These are phyloP conservation scores for Ormyrus thymus DNA, from an alignment of 2,888 invertebrate species.

Conservation along the genomic window DNA sequence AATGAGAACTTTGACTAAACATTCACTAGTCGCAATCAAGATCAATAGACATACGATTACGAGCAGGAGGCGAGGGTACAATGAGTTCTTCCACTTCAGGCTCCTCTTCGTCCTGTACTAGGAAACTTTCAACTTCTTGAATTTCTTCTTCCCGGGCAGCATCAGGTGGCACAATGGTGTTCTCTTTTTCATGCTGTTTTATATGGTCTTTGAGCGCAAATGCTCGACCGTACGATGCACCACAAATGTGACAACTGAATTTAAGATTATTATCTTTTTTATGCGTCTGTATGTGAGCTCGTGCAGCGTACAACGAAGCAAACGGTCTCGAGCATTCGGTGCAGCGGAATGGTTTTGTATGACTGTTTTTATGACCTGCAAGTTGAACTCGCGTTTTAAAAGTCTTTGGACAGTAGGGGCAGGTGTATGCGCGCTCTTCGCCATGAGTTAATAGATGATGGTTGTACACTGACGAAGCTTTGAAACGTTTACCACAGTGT, in stretches of 20 bases:
- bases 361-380: slow-evolving; percentile 87
- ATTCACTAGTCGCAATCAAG: slow-evolving; percentile 4
- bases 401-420: slow-evolving; percentile 85
- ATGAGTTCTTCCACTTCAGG: slow-evolving; percentile 63
- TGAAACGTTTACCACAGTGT: slow-evolving; percentile 85
- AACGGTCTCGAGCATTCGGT: slow-evolving; percentile 85
- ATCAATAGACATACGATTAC: not conserved
- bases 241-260: slow-evolving; percentile 83
- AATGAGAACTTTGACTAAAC: too few species aligned
- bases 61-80: slow-evolving; percentile 61
- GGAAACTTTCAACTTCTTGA: slow-evolving; percentile 65
- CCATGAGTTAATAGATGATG: slow-evolving; percentile 87
- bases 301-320: slow-evolving; percentile 85
- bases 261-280: slow-evolving; percentile 82
- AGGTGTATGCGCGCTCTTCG: slow-evolving; percentile 85
- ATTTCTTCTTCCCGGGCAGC: slow-evolving; percentile 70
- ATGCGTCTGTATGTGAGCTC: slow-evolving; percentile 86
- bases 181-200: slow-evolving; percentile 79
- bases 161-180: slow-evolving; percentile 65
- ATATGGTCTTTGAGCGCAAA: slow-evolving; percentile 86
- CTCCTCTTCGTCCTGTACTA: slow-evolving; percentile 65
- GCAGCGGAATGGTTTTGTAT: slow-evolving; percentile 87
- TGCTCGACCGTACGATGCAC: slow-evolving; percentile 85
- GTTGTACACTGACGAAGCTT: slow-evolving; percentile 87
- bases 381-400: slow-evolving; percentile 88